phyloP scores from a whole-genome alignment of 1,140 invertebrate species.

The Achatina immaculata region DNA sequence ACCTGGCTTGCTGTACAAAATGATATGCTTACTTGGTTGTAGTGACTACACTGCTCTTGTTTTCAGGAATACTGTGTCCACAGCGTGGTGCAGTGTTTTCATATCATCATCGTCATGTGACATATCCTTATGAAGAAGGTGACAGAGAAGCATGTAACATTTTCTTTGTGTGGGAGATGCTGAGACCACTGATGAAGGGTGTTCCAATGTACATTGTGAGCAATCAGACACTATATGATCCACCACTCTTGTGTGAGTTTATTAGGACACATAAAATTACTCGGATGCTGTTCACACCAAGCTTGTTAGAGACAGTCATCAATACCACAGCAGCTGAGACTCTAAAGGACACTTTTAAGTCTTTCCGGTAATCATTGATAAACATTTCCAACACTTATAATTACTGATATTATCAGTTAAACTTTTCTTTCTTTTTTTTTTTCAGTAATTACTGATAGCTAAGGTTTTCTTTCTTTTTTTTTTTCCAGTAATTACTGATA shows the following conservation, averaged over 20 bases:
- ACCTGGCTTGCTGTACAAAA: too few relatives aligned
- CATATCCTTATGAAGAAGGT: conserved; percentile 59
- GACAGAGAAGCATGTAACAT: conserved; percentile 72
- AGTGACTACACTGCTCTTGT: neutral
- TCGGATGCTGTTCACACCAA: conserved; percentile 72
- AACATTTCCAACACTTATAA: neutral
- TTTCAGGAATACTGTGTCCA: conserved; percentile 71
- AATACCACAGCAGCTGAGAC: conserved; percentile 58
- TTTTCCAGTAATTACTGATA: too few relatives aligned
- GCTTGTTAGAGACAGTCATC: conserved; percentile 70
- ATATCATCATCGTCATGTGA: conserved; percentile 67
- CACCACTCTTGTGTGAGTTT: conserved; percentile 65
- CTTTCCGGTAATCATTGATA: conserved; percentile 51
- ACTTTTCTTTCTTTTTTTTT: neutral
- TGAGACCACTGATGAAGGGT: conserved; percentile 71
- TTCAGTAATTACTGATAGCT: neutral
- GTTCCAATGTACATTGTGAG: conserved; percentile 70
- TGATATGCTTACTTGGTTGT: neutral
- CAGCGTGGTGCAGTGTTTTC: conserved; percentile 72
- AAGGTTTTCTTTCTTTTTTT: neutral
- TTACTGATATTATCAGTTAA: neutral
- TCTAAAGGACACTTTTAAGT: conserved; percentile 43
- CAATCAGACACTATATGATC: conserved; percentile 72
- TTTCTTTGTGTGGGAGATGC: conserved; percentile 73
- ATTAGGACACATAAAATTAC: conserved; percentile 68